A percentile compares a stretch with the other conserved stretches of the same genome.
phyloP scores from a whole-genome alignment of 2,113 vertebrate species.

The Lampris megalopsis region DNA sequence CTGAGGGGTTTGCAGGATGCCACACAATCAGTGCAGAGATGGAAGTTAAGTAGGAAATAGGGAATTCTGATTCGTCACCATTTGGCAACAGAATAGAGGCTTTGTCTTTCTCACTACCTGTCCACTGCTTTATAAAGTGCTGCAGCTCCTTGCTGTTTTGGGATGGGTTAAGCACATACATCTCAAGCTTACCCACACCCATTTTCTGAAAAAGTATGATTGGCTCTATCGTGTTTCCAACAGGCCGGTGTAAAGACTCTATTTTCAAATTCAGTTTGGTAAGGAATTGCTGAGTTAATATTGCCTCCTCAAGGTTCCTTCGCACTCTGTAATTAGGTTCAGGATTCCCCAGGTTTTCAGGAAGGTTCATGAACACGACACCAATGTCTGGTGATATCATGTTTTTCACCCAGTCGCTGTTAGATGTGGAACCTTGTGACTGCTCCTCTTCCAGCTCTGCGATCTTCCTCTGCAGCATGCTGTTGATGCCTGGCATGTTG shows the following conservation, averaged over 20 bases:
- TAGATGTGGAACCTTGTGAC: conserved; percentile 93
- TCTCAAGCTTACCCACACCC: conserved; percentile 96
- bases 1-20: conserved; percentile 94
- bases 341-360: conserved; percentile 89
- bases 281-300: conserved; percentile 90
- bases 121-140: conserved; percentile 97
- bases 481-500: conserved; percentile 95
- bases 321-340: conserved; percentile 88
- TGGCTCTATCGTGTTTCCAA: conserved; percentile 89
- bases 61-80: conserved; percentile 92
- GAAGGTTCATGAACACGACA: conserved; percentile 94
- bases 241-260: conserved; percentile 89
- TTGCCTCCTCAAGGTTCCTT: conserved; percentile 90
- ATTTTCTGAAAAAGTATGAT: conserved; percentile 97
- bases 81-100: conserved; percentile 88
- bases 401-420: conserved; percentile 98
- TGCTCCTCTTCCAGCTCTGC: conserved; percentile 94
- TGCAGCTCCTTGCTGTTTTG: conserved; percentile 96
- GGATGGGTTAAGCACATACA: conserved; percentile 95
- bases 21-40: conserved; percentile 96
- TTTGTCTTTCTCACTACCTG: conserved; percentile 90
- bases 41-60: conserved; percentile 90
- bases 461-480: conserved; percentile 94
- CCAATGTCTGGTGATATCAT: conserved; percentile 97
- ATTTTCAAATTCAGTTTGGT: conserved; percentile 92